These are phyloP conservation scores for Coilia nasus DNA, from an alignment of 2,797 vertebrate species.

Conservation along the genomic window DNA sequence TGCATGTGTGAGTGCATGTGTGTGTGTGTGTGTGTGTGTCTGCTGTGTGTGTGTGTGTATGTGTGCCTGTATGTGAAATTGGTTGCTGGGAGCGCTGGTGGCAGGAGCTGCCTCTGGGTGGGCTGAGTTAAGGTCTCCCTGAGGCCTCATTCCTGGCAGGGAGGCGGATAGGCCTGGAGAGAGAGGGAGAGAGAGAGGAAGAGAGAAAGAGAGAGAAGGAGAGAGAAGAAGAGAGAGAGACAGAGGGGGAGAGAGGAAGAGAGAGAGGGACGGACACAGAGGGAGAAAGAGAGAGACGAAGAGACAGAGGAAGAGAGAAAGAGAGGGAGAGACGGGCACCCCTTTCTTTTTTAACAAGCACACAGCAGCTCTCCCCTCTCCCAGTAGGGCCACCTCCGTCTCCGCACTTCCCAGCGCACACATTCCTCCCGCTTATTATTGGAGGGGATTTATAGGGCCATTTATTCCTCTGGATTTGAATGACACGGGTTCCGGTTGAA, in stretches of 20 bases:
- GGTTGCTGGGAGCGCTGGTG: conserved; percentile 59
- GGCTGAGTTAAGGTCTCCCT: conserved; percentile 82
- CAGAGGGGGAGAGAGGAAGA: conserved; percentile 30
- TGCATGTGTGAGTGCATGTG: background rate
- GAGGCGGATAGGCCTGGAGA: conserved; percentile 70
- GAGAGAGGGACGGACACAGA: conserved; percentile 72
- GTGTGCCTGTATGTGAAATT: conserved; percentile 52
- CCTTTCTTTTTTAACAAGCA: conserved; percentile 53
- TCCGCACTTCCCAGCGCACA: background rate
- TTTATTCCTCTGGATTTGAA: conserved; percentile 92
- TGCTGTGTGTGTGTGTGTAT: background rate
- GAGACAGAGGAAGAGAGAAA: conserved; percentile 25
- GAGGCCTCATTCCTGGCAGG: conserved; percentile 83
- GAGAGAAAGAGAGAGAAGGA: conserved; percentile 17
- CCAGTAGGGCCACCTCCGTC: background rate
- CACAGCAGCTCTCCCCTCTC: conserved; percentile 15
- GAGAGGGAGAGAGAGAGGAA: conserved; percentile 22
- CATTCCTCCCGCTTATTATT: conserved; percentile 91
- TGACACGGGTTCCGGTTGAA: conserved; percentile 91
- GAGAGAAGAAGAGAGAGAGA: conserved; percentile 24
- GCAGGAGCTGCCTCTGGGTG: conserved; percentile 84
- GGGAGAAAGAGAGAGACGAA: conserved; percentile 29
- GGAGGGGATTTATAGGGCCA: conserved; percentile 91
- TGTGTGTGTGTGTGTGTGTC: background rate
- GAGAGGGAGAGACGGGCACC: conserved; percentile 26